Conservation (phyloP, 2,797 vertebrate genomes). For the Tapirus indicus region DNA sequence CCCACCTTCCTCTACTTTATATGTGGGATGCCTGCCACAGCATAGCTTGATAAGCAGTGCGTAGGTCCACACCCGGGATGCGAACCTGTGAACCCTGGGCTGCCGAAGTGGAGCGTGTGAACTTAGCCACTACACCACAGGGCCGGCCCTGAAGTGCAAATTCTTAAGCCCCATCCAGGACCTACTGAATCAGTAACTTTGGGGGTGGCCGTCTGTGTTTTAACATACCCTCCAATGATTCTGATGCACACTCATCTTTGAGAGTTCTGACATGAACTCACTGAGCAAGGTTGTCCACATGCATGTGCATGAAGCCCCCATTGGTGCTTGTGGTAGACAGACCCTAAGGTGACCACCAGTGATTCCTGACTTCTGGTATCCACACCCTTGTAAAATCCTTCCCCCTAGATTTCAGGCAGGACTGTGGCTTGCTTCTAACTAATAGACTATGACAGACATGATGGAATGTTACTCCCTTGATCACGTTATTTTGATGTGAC, state of each 20-base stretch:
- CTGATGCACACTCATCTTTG: not conserved
- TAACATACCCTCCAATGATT: not conserved
- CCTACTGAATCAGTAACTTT: not conserved
- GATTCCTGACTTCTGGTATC: not conserved
- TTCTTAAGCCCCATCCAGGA: not conserved
- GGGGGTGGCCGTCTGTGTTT: not conserved
- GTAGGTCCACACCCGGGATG: too few relatives aligned
- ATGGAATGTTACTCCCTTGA: not conserved
- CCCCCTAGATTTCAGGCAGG: not conserved
- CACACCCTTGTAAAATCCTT: not conserved
- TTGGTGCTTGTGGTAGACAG: not conserved
- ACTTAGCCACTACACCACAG: too few relatives aligned
- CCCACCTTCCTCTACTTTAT: too few relatives aligned
- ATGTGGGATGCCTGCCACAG: too few relatives aligned
- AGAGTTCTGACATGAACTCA: not conserved
- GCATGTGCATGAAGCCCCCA: not conserved
- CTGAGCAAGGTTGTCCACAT: not conserved
- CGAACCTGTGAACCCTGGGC: too few relatives aligned
- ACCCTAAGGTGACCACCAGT: not conserved
- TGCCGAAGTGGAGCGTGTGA: too few relatives aligned
- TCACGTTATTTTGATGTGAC: not conserved
- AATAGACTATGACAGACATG: not conserved
- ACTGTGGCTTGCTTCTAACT: not conserved
- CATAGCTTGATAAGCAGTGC: too few relatives aligned
- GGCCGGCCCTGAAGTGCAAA: not conserved